A percentile compares a stretch with the other conserved stretches of the same genome.
phyloP scores from a whole-genome alignment of 1,140 invertebrate species.

The Drosophila nigromelanica region DNA sequence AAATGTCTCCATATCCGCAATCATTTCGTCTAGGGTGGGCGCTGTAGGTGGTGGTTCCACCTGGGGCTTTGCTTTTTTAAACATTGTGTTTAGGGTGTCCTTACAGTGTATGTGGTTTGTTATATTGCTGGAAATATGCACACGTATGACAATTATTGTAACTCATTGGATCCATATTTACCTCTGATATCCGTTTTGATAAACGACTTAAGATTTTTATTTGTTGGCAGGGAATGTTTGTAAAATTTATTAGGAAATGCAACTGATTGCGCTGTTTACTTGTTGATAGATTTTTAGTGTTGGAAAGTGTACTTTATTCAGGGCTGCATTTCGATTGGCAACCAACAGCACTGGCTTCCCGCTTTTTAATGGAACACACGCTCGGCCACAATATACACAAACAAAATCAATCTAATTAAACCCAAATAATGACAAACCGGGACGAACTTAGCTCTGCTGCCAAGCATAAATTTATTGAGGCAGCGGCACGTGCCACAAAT shows the following conservation, averaged over 20 bases:
- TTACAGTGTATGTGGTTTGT: not conserved
- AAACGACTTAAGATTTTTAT: not conserved
- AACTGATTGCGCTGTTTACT: slow-evolving; percentile 17
- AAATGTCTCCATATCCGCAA: slow-evolving; percentile 70
- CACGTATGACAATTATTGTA: not conserved
- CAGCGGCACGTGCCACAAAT: slow-evolving; percentile 67
- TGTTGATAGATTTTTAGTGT: slow-evolving; percentile 20
- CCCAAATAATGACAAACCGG: slow-evolving; percentile 57
- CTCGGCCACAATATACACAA: not conserved
- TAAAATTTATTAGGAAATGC: not conserved
- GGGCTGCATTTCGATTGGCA: slow-evolving; percentile 4
- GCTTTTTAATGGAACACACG: slow-evolving; percentile 29
- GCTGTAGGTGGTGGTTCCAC: slow-evolving; percentile 57
- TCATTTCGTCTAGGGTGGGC: slow-evolving; percentile 63
- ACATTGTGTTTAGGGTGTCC: slow-evolving; percentile 41
- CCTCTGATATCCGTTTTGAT: not conserved
- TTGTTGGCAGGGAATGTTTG: not conserved
- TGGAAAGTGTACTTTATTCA: not conserved
- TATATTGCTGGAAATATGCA: slow-evolving; percentile 8
- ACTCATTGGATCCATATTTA: not conserved
- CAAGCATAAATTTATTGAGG: slow-evolving; percentile 76
- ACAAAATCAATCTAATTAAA: not conserved
- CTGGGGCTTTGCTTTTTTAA: slow-evolving; percentile 68
- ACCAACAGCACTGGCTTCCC: slow-evolving; percentile 28
- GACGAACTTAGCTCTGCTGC: slow-evolving; percentile 59